A percentile compares a stretch with the other conserved stretches of the same genome.
Conservation (phyloP, 2,797 vertebrate species). For the Pipistrellus kuhlii region DNA sequence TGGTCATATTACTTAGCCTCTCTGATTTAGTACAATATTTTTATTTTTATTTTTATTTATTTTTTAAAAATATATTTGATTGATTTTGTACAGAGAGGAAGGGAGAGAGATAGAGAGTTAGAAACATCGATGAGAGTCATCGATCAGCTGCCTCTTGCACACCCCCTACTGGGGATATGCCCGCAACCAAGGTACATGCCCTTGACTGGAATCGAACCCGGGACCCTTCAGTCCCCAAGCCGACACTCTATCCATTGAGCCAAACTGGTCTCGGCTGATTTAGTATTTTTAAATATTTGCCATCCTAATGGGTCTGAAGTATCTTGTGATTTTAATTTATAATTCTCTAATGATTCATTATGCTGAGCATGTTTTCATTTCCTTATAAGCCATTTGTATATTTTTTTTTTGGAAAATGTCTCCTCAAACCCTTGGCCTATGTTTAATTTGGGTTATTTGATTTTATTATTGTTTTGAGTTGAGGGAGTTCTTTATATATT, state of each 20-base stretch:
- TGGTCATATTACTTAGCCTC: neutral
- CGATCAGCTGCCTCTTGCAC: too few species aligned
- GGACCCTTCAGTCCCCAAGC: too few species aligned
- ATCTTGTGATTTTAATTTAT: neutral
- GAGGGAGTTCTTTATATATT: neutral
- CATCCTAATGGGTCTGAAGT: neutral
- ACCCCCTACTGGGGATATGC: too few species aligned
- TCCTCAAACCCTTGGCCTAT: neutral
- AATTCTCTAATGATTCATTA: neutral
- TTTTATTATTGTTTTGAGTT: neutral
- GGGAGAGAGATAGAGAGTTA: too few species aligned
- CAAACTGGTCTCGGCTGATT: too few species aligned
- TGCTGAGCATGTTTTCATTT: neutral
- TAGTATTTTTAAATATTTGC: neutral
- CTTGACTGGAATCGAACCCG: too few species aligned
- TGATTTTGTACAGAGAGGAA: too few species aligned
- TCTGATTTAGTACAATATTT: slow-evolving; percentile 32
- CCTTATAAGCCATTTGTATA: neutral
- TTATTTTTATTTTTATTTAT: too few species aligned
- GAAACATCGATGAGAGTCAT: too few species aligned
- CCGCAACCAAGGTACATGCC: too few species aligned
- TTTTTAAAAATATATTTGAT: too few species aligned
- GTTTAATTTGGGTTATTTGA: neutral
- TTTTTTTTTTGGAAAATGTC: neutral
- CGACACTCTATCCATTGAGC: too few species aligned